Conservation (phyloP, 2,113 vertebrate genomes). For the Oenanthe oenanthe region DNA sequence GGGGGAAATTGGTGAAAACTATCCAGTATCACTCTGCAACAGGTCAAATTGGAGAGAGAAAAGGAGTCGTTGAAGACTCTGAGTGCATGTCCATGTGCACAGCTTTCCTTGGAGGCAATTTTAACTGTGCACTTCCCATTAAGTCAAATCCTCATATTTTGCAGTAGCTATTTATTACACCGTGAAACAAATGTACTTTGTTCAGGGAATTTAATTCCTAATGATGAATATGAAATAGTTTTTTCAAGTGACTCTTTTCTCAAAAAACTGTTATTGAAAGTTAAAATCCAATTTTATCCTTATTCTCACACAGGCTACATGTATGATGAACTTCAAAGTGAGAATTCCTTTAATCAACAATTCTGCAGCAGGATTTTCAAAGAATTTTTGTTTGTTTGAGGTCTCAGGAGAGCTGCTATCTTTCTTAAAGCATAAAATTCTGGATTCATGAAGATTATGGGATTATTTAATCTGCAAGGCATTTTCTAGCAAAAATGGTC, state of each 20-base stretch:
- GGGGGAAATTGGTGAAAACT: neutral
- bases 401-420: neutral
- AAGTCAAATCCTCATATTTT: neutral
- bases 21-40: neutral
- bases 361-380: neutral
- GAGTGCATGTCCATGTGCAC: neutral
- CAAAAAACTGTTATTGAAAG: neutral
- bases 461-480: neutral
- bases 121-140: neutral
- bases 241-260: neutral
- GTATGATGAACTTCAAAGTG: neutral
- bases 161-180: neutral
- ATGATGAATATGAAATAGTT: conserved; percentile 26
- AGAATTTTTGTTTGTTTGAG: neutral
- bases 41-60: neutral
- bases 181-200: neutral
- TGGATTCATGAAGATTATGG: neutral
- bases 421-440: neutral
- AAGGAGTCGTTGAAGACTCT: neutral
- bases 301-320: neutral
- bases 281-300: neutral
- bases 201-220: neutral
- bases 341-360: neutral
- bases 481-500: neutral
- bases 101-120: neutral